phyloP scores from a whole-genome alignment of 2,113 vertebrate genomes.

The Siniperca knerii region DNA sequence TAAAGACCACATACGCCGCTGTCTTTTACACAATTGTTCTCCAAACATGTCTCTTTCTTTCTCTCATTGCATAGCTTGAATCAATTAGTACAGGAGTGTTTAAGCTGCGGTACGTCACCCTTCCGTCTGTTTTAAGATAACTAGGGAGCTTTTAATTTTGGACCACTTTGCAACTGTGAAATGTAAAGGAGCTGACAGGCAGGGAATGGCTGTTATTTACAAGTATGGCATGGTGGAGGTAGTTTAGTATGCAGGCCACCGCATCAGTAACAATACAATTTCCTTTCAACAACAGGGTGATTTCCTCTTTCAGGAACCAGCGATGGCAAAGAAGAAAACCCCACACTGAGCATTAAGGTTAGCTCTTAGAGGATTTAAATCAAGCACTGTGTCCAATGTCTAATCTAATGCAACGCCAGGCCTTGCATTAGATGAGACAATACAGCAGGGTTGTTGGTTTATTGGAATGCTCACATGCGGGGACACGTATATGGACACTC shows the following conservation, averaged over 20 bases:
- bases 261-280: constrained; percentile 68
- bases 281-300: constrained; percentile 64
- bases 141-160: constrained; percentile 74
- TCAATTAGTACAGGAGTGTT: constrained; percentile 69
- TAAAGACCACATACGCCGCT: constrained; percentile 74
- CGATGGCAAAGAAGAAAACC: constrained; percentile 13
- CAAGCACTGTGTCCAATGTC: constrained; percentile 14
- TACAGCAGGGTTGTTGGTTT: constrained; percentile 25
- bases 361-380: constrained; percentile 48
- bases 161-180: constrained; percentile 61
- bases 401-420: not conserved
- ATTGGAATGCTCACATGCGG: constrained; percentile 42
- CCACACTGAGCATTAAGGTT: constrained; percentile 23
- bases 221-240: constrained; percentile 42
- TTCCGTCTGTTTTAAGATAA: constrained; percentile 77
- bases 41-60: constrained; percentile 34
- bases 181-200: constrained; percentile 63
- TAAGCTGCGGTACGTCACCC: constrained; percentile 46
- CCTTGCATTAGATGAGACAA: constrained; percentile 41
- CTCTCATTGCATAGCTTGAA: constrained; percentile 47
- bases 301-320: constrained; percentile 61
- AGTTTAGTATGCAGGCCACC: constrained; percentile 70
- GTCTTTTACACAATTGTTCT: constrained; percentile 69
- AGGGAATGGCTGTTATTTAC: constrained; percentile 73
- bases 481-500: constrained; percentile 20